Percentiles rank a stretch among this genome's conserved stretches.
phyloP scores from a whole-genome alignment of 1,140 invertebrate genomes.

The Formica exsecta region DNA sequence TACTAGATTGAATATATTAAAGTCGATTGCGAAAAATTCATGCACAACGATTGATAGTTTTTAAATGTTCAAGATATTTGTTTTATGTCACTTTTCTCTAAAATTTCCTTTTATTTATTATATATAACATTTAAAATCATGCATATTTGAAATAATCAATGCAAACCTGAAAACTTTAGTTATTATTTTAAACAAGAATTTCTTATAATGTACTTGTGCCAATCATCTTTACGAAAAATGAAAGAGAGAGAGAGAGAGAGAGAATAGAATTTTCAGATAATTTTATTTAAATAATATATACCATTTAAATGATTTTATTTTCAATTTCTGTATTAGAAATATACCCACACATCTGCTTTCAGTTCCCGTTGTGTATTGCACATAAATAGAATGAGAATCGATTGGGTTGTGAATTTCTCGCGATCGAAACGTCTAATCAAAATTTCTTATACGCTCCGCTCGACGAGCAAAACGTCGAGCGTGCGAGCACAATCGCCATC shows the following conservation, averaged over 20 bases:
- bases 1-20: slow-evolving; percentile 34
- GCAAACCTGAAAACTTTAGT: too few species aligned
- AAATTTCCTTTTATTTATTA: background rate
- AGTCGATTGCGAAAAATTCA: slow-evolving; percentile 39
- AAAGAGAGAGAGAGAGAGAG: too few species aligned
- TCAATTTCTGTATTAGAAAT: too few species aligned
- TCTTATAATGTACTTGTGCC: too few species aligned
- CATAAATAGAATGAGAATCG: background rate
- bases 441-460: slow-evolving; percentile 15
- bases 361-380: background rate
- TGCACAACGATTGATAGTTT: background rate
- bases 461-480: slow-evolving; percentile 29
- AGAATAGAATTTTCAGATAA: too few species aligned
- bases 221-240: too few species aligned
- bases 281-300: too few species aligned
- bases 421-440: slow-evolving; percentile 52
- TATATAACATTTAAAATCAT: background rate
- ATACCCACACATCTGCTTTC: too few species aligned
- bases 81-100: background rate
- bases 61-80: background rate
- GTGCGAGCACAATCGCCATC: slow-evolving; percentile 41
- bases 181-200: too few species aligned
- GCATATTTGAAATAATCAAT: too few species aligned
- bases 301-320: too few species aligned
- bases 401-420: background rate